Conservation (phyloP, 1,140 invertebrate species). For the Drosophila ercepeae region DNA sequence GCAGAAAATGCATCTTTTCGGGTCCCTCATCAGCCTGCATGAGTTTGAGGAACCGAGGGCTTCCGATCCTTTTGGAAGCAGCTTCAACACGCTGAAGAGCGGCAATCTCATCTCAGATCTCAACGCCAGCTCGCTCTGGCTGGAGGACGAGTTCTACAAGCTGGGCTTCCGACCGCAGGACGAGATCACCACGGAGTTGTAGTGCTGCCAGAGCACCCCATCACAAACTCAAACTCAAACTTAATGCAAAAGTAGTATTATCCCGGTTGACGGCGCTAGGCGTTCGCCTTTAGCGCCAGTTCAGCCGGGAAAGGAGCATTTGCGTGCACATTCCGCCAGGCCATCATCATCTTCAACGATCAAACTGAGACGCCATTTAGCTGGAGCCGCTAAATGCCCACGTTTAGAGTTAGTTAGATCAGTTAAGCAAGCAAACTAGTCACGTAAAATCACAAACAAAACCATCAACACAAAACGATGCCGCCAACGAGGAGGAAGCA, state of each 20-base stretch:
- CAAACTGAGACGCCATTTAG: conserved; percentile 64
- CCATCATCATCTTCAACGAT: conserved; percentile 42
- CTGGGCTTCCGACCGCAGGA: conserved; percentile 89
- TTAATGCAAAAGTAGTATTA: conserved; percentile 62
- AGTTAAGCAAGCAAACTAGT: conserved; percentile 73
- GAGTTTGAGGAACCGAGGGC: conserved; percentile 81
- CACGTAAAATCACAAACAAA: conserved; percentile 73
- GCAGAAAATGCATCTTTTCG: conserved; percentile 81
- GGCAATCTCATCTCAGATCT: conserved; percentile 85
- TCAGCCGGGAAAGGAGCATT: conserved; percentile 48
- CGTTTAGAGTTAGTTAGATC: conserved; percentile 68
- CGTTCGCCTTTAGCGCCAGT: conserved; percentile 38
- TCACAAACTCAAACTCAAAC: conserved; percentile 50
- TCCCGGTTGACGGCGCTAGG: conserved; percentile 56
- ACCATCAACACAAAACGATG: conserved; percentile 46
- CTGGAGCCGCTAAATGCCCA: conserved; percentile 64
- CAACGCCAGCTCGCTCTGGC: conserved; percentile 86
- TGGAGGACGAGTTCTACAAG: conserved; percentile 89
- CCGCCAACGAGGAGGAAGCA: conserved; percentile 24
- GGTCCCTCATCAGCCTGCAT: conserved; percentile 84
- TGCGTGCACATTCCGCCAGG: conserved; percentile 68
- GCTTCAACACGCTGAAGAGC: conserved; percentile 84
- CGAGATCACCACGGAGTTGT: conserved; percentile 90
- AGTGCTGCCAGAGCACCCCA: conserved; percentile 32
- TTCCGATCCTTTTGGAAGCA: conserved; percentile 85